Percentiles rank a stretch among this genome's conserved stretches.
phyloP scores from a whole-genome alignment of 2,113 vertebrate species.

The Phocoena phocoena region DNA sequence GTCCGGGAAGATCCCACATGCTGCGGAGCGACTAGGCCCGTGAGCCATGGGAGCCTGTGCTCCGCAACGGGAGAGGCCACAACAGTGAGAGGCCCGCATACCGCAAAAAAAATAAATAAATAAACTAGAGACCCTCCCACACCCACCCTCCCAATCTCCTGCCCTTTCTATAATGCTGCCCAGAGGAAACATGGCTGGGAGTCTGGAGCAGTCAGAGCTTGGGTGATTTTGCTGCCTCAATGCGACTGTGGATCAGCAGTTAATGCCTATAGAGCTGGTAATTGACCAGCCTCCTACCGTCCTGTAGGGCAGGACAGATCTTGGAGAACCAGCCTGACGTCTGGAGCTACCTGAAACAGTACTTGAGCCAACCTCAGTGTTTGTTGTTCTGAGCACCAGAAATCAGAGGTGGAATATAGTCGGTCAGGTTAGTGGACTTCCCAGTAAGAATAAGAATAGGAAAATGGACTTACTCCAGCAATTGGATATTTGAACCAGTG shows the following conservation, averaged over 20 bases:
- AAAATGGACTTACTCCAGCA: neutral
- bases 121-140: fast-evolving
- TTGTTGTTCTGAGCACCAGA: neutral
- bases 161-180: neutral
- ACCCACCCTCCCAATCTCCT: no score
- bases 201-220: neutral
- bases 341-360: neutral
- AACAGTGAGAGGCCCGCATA: no score
- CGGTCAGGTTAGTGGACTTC: neutral
- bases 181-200: neutral
- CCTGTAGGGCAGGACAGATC: neutral
- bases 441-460: neutral
- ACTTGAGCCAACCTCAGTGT: neutral
- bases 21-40: fast-evolving
- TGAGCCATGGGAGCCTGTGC: no score
- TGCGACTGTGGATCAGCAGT: neutral
- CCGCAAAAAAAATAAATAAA: neutral
- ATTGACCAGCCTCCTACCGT: neutral
- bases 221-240: neutral
- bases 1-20: no score
- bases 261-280: neutral
- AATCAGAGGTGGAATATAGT: no score
- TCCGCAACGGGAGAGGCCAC: no score
- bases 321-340: neutral
- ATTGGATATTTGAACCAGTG: constrained; percentile 44